These are phyloP conservation scores for Coranthus polyacanthus DNA, from an alignment of 2,797 vertebrate genomes.

Conservation along the genomic window DNA sequence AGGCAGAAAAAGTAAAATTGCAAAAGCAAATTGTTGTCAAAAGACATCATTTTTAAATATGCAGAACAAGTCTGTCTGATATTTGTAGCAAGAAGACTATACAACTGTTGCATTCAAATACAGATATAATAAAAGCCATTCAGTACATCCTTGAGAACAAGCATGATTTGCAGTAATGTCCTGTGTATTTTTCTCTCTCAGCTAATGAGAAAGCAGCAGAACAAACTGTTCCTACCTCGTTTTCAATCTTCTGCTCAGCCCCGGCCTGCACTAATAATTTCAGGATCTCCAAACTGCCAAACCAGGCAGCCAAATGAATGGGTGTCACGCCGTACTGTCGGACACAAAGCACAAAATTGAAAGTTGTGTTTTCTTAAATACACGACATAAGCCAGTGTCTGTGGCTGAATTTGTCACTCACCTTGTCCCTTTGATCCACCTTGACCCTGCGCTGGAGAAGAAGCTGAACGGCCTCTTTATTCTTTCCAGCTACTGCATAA, in stretches of 20 bases:
- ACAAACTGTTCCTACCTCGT: conserved; percentile 64
- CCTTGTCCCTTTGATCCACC: conserved; percentile 90
- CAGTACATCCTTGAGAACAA: not conserved
- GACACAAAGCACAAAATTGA: conserved; percentile 24
- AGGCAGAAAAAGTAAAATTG: conserved; percentile 11
- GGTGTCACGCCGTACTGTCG: conserved; percentile 89
- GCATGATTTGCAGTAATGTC: not conserved
- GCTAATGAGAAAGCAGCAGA: not conserved
- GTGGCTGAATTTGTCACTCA: conserved; percentile 59
- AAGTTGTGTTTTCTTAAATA: conserved; percentile 6
- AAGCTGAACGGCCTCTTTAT: conserved; percentile 84
- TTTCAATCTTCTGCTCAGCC: conserved; percentile 89
- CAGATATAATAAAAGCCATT: not conserved
- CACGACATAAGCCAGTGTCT: not conserved
- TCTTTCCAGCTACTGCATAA: conserved; percentile 89
- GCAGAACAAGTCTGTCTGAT: not conserved
- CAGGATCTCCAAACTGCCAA: conserved; percentile 90
- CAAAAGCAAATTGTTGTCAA: not conserved
- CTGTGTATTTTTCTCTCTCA: not conserved
- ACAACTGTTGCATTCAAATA: conserved; percentile 2
- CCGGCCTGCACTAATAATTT: conserved; percentile 90
- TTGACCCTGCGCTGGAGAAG: conserved; percentile 91
- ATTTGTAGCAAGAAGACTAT: not conserved
- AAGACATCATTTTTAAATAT: not conserved
- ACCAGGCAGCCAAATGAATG: conserved; percentile 93